Evolutionary conservation across 2,888 invertebrate genomes (phyloP), one percentile per base, ranked within the genome.

Genomic region (Anodontia alba): DNA sequence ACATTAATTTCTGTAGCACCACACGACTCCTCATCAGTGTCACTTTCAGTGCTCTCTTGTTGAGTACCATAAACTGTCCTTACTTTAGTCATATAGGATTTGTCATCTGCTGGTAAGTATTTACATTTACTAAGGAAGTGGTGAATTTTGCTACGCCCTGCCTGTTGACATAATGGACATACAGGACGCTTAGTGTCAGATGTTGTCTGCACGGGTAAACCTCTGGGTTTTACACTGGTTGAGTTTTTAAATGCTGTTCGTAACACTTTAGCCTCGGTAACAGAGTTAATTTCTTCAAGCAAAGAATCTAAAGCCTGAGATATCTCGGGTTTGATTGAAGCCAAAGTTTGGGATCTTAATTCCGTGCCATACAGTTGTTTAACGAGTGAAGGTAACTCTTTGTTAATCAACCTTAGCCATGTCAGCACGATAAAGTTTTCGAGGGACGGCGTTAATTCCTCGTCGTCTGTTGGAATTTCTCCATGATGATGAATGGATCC

Each of bases 401-500:
- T 17, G 29, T 57, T 17, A 26, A 57, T 29, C 57, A 57, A 23
- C 1, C 57, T 17, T 8, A 57, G 15, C 49, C 49, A 29, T 3
- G 42, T 43, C 10, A 86, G 57, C 0, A 38, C 38, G 12, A 38
- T 38, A 38, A 38, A 38, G 12, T 38, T 38, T 38, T 38, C 38
- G 12, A 38, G 38, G 0, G 84, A 42, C n/a, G 80, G 80, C 5
- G 85, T 68, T 8, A 82, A 26, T 29, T 70, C 74, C 42, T 81
- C 81, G 57, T 81, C 78, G 1, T 26, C 67, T 67, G 67, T 54
- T 67, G 84, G 42, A 46, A 68, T n/a, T 49, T 81, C 80, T 0
- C 81, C 83, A 69, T 87, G 83, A 69, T 87, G 83, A 36, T 88
- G 88, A n/a, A 51, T 2, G 84, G 68, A 17, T 88, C 57, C 42